A percentile compares a stretch with the other conserved stretches of the same genome.
Conservation (phyloP, 2,113 vertebrate species). For the Thomomys bottae region DNA sequence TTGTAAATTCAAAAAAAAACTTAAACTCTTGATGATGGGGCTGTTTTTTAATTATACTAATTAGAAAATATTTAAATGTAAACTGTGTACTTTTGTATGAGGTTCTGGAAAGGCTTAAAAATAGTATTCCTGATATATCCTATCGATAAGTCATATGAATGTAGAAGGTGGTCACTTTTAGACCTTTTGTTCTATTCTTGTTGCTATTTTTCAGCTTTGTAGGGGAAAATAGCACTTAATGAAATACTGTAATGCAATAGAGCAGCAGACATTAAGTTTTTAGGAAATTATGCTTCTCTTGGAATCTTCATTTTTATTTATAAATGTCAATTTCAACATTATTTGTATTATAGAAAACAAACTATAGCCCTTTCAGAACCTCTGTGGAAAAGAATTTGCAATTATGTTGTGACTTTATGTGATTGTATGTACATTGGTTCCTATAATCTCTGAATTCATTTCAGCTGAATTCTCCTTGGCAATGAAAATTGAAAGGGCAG, state of each 20-base stretch:
- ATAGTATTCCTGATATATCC: background rate
- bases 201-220: background rate
- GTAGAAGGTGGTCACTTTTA: constrained; percentile 10
- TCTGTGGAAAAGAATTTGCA: background rate
- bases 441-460: background rate
- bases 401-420: background rate
- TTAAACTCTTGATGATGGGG: background rate
- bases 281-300: constrained; percentile 31
- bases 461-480: background rate
- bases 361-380: background rate
- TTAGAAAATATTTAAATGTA: background rate
- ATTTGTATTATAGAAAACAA: background rate
- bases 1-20: background rate
- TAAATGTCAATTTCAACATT: constrained; percentile 18
- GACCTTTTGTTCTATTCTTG: background rate
- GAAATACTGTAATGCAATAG: background rate
- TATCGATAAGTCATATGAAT: constrained; percentile 5
- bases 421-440: background rate
- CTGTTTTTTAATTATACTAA: background rate
- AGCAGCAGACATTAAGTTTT: constrained; percentile 5
- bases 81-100: constrained; percentile 26
- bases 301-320: constrained; percentile 36
- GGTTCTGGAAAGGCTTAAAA: constrained; percentile 28
- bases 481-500: background rate
- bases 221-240: background rate